Base-by-base conservation (phyloP, 2,113 vertebrate genomes). In the Elanoides forficatus region DNA sequence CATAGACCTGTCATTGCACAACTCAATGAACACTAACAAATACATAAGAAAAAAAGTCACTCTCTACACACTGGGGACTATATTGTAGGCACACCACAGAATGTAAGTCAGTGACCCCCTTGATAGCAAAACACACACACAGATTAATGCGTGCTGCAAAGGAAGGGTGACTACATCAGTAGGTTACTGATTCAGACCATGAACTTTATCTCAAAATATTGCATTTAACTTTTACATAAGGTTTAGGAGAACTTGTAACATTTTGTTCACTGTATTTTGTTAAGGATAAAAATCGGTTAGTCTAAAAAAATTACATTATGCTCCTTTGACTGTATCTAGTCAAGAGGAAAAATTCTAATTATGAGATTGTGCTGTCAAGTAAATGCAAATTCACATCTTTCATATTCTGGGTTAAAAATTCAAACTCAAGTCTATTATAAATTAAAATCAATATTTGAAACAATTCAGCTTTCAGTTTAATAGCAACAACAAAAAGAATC, bases 361-460 rank as follows among this genome's bases (percentile, higher is more conserved):
- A 98, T 86, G 95, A 97, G 95, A 97, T 70, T 96, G 92, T 86
- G 86, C 93, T 97, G 97, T 97, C 97, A 98, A 97, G 97, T 93
- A 97, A 97, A 98, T 98, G 97, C 87, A 98, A 97, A 98, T 98
- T 91, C 34, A 48, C 94, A 93, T 98, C 90, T 95, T 97, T 97
- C 96, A 97, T 94, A 95, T 59, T 81, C 79, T 89, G 76, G 84
- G 97, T 98, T 97, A 96, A 97, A 97, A 98, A 97, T 92, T 96
- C 93, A 94, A 92, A 84, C 74, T 84, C 30, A 70, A 90, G 63
- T 87, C 84, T 93, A 65, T 91, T 97, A 81, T 89, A 94, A 97
- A 97, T 96, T 94, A 97, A 98, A 98, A 98, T 97, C 95, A 96
- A 95, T 97, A 97, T 96, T 95, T 97, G 94, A 98, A 96, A 97